A percentile compares a stretch with the other conserved stretches of the same genome.
These are phyloP conservation scores for Macropodus opercularis DNA, from an alignment of 2,797 vertebrate genomes.

Conservation along the genomic window DNA sequence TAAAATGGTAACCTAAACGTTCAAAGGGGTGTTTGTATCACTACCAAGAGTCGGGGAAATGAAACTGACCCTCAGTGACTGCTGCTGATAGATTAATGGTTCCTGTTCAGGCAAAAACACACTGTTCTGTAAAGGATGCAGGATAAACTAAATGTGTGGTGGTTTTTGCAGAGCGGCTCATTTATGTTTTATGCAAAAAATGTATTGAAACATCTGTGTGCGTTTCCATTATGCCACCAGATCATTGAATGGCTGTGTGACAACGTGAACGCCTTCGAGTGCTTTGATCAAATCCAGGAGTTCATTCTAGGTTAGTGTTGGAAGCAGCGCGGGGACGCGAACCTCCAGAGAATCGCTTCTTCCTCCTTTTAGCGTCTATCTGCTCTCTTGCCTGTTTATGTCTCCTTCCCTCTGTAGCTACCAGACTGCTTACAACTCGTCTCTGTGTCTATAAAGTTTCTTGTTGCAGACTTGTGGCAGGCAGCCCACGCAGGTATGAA, in stretches of 20 bases:
- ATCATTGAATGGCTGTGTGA: constrained; percentile 93
- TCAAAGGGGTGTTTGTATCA: no score
- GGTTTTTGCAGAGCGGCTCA: background rate
- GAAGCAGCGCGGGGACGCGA: constrained; percentile 6
- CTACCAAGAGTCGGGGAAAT: no score
- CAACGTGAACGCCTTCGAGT: constrained; percentile 82
- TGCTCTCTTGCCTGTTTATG: constrained; percentile 16
- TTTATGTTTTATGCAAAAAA: background rate
- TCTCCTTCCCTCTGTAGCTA: constrained; percentile 13
- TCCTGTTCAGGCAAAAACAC: no score
- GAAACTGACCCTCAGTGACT: no score
- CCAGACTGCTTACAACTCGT: constrained; percentile 30
- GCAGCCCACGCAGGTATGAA: constrained; percentile 1
- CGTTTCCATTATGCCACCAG: constrained; percentile 71
- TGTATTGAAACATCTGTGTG: constrained; percentile 11
- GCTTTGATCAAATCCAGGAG: constrained; percentile 95
- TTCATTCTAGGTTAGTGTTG: constrained; percentile 90
- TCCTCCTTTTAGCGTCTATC: constrained; percentile 20
- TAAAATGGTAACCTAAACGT: no score
- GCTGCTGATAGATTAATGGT: no score
- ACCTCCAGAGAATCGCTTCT: constrained; percentile 17
- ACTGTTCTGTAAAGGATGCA: no score
- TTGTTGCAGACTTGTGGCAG: constrained; percentile 22
- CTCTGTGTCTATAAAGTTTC: constrained; percentile 35
- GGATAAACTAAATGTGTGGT: background rate